Conservation (phyloP, 2,888 invertebrate genomes). For the Leucophenga montana region DNA sequence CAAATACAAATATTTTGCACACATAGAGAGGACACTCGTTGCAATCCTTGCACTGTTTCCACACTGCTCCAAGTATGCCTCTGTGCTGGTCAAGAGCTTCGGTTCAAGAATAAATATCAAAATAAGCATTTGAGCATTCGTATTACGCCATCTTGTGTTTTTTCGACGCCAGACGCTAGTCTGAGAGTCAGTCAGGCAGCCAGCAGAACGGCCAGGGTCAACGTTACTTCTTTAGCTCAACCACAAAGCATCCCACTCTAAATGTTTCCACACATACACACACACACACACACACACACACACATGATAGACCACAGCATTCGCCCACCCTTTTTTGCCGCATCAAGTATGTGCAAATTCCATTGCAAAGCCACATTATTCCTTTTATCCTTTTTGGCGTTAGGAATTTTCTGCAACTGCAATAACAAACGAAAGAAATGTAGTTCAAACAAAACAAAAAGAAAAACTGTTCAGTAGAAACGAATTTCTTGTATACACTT, state of each 20-base stretch:
- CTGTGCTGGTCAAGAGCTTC: constrained; percentile 17
- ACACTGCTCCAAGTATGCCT: background rate
- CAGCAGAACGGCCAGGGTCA: background rate
- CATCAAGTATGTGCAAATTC: constrained; percentile 67
- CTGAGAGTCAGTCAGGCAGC: background rate
- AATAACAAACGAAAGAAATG: constrained; percentile 56
- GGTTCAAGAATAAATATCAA: constrained; percentile 59
- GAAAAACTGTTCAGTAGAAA: too few species aligned
- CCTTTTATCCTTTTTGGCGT: constrained; percentile 59
- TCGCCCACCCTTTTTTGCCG: constrained; percentile 39
- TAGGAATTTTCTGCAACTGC: constrained; percentile 64
- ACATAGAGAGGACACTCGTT: background rate
- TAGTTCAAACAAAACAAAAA: constrained; percentile 11
- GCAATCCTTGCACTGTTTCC: background rate
- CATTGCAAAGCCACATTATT: constrained; percentile 68
- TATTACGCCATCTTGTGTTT: constrained; percentile 62
- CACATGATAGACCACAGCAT: background rate
- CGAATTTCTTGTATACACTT: too few species aligned
- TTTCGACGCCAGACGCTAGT: constrained; percentile 55
- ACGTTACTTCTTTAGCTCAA: background rate
- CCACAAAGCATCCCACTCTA: background rate
- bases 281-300: background rate
- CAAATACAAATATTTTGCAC: background rate
- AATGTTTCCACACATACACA: too few species aligned
- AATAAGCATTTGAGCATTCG: constrained; percentile 65